Conservation (phyloP, 2,113 vertebrate species). For the Nothobranchius kuhntae region DNA sequence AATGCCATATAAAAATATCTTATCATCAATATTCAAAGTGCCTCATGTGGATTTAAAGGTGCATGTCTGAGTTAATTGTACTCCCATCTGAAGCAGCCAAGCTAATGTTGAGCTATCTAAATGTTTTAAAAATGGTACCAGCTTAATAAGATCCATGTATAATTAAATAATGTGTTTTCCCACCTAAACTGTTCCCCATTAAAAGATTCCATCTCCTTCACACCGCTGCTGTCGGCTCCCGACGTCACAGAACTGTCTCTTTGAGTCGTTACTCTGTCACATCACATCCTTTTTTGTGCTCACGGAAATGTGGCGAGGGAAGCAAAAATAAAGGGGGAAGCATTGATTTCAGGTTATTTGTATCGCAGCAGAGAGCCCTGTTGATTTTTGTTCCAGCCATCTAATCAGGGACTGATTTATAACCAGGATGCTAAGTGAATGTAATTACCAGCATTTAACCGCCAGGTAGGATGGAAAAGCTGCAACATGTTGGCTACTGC, state of each 20-base stretch:
- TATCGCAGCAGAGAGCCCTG: conserved; percentile 30
- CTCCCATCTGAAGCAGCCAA: conserved; percentile 9
- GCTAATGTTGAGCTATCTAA: conserved; percentile 32
- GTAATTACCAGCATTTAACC: conserved; percentile 58
- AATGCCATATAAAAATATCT: no score
- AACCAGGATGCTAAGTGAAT: conserved; percentile 52
- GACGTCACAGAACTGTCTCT: neutral
- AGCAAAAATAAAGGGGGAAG: conserved; percentile 28
- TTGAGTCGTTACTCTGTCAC: neutral
- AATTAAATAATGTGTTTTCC: neutral
- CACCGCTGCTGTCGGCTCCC: neutral
- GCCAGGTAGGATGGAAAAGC: conserved; percentile 23
- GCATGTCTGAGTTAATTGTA: conserved; percentile 31
- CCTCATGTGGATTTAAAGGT: conserved; percentile 10
- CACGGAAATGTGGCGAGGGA: conserved; percentile 29
- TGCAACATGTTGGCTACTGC: conserved; percentile 1
- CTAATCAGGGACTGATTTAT: conserved; percentile 57
- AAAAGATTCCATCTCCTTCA: neutral
- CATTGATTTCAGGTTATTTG: conserved; percentile 47
- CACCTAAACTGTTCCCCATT: neutral
- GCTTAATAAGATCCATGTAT: conserved; percentile 1
- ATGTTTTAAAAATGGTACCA: conserved; percentile 18
- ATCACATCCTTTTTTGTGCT: conserved; percentile 17
- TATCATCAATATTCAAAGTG: neutral
- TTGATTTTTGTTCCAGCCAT: conserved; percentile 53